Base-by-base conservation (phyloP, 1,140 invertebrate species). In the Bombus waltoni region DNA sequence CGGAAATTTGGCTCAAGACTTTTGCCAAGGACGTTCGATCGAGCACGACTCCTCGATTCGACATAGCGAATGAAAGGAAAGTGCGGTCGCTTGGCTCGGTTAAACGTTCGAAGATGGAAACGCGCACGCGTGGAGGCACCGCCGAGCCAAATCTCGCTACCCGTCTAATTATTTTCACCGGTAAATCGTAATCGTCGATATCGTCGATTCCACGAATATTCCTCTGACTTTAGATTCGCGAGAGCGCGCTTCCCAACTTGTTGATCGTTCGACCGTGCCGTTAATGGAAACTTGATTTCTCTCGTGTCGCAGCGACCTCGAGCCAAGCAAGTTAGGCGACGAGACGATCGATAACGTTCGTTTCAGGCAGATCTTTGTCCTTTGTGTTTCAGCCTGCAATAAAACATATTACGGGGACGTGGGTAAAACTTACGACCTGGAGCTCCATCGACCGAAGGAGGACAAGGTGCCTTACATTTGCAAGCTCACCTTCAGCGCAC, bases 381-480 rank as follows among this genome's bases (percentile, higher is more conserved):
- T 15, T 15, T 5, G 10, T 93, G 92, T 96, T 96, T 77, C 96
- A 98, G 98, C 97, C 77, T 98, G 98, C 95, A 98, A 98, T 94
- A 96, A 97, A 93, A 98, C 98, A 9, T 98, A 98, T 93, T 98
- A 97, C 86, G 98, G 98, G 2, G 97, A 98, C 91, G 96, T 98
- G 62, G 97, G 97, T 9, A 97, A 97, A 90, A 98, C 98, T 3
- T 98, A 98, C 93, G 96, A 97, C 85, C 89, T 98, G 94, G 97
- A 98, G 93, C 95, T 98, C 42, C 97, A 98, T 94, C 96, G 97
- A 88, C 97, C 97, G 28, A 97, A 97, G 88, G 97, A 97, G 94
- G 97, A 98, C 92, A 96, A 97, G 91, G 96, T 98, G 90, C 98
- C 98, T 72, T 98, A 97, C 95, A 96, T 98, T 81, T 98, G 98